Conservation (phyloP, 2,888 invertebrate genomes). For the Lysandra bellargus region DNA sequence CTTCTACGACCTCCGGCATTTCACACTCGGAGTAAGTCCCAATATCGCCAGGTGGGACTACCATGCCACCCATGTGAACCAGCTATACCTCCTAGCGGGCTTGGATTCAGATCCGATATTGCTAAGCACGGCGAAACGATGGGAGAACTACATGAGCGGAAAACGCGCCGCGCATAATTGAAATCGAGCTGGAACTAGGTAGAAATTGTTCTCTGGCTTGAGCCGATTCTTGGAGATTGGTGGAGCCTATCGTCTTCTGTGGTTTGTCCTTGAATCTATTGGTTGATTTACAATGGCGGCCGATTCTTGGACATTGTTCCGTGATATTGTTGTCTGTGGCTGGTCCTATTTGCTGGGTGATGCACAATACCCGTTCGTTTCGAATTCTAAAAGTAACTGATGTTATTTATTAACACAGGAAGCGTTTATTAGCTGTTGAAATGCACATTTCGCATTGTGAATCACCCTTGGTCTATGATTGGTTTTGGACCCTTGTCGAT, state of each 20-base stretch:
- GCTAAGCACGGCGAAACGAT: constrained; percentile 91
- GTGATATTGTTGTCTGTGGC: background rate
- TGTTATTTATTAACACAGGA: background rate
- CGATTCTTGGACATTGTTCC: background rate
- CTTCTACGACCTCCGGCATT: constrained; percentile 96
- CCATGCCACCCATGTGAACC: constrained; percentile 98
- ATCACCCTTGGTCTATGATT: background rate
- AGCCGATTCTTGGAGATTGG: background rate
- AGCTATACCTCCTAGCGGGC: constrained; percentile 92
- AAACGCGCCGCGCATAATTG: constrained; percentile 96
- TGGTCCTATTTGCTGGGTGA: background rate
- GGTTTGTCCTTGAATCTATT: background rate
- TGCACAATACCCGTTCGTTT: background rate
- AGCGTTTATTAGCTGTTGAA: background rate
- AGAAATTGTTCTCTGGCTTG: background rate
- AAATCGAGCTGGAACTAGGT: constrained; percentile 41
- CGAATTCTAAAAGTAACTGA: background rate
- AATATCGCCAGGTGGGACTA: constrained; percentile 99
- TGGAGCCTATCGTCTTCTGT: background rate
- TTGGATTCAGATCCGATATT: constrained; percentile 92
- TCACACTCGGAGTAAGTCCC: constrained; percentile 92
- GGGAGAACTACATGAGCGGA: constrained; percentile 98
- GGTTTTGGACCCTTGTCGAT: background rate
- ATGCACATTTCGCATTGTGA: background rate
- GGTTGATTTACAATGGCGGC: background rate